phyloP scores from a whole-genome alignment of 1,140 invertebrate species.

The Aradophagus sp. region DNA sequence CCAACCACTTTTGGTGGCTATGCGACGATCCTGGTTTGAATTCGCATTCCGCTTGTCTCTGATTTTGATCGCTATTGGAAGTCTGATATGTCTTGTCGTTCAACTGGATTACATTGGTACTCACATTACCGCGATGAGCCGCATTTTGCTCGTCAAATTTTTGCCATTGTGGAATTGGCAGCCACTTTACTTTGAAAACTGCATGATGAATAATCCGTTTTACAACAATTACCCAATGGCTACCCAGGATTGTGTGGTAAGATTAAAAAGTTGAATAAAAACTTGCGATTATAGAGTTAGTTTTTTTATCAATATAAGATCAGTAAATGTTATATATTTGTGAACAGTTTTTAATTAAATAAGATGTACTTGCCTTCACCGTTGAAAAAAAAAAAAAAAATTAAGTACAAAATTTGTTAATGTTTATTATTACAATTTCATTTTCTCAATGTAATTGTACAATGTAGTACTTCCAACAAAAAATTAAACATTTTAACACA shows the following conservation, averaged over 20 bases:
- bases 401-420: no score
- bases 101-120: constrained; percentile 76
- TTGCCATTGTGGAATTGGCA: constrained; percentile 88
- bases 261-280: no score
- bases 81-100: constrained; percentile 70
- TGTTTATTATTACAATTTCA: no score
- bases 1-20: constrained; percentile 78
- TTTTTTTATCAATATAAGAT: no score
- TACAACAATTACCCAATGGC: constrained; percentile 75
- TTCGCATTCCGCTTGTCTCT: constrained; percentile 74
- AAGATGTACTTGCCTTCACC: no score
- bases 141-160: constrained; percentile 80
- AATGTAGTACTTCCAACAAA: no score
- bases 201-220: constrained; percentile 81
- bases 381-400: no score
- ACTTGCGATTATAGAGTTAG: no score
- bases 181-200: constrained; percentile 83
- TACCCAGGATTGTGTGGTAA: constrained; percentile 78
- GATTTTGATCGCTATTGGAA: constrained; percentile 70
- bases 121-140: constrained; percentile 77
- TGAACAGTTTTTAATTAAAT: no score
- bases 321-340: no score
- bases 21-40: constrained; percentile 78
- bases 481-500: no score
- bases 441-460: no score